Base-by-base conservation (phyloP, 37 sponge, comb jelly and placozoan genomes). In the Tethya wilhelma region DNA sequence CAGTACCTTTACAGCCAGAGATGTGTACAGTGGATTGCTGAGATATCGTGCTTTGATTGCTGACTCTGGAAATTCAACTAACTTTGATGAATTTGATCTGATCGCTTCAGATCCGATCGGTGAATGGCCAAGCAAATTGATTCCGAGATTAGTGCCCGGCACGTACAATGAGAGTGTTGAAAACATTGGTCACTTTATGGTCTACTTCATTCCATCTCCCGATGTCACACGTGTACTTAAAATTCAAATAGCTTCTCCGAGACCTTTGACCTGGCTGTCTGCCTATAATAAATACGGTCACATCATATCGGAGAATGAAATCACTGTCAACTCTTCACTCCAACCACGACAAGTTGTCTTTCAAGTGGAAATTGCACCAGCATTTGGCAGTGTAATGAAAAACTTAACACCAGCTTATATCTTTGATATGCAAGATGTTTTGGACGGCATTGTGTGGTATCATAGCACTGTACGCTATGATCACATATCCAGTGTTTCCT, bases 1-100 rank as follows among this genome's bases (percentile, higher is more conserved):
- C 62, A 39, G 66, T 45, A 78, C 23, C 22, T 86, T 86, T 66
- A 73, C 66, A 2, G 73, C 73, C 6, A 30, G 42, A 38, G 86
- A 86, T 39, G 37, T 86, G 25, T 6, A 72, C 0, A 17, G 34
- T 29, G 86, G 86, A 23, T 44, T 55, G 20, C 38, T 86, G 23
- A 31, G 25, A 17, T 86, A 86, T 38, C 44, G n/a, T n/a, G n/a
- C n/a, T n/a, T n/a, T n/a, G n/a, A n/a, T n/a, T n/a, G n/a, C n/a
- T n/a, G n/a, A n/a, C n/a, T n/a, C n/a, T n/a, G n/a, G n/a, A n/a
- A n/a, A n/a, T n/a, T n/a, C n/a, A n/a, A n/a, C n/a, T n/a, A n/a
- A n/a, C n/a, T n/a, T n/a, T 58, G 76, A 75, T 33, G 26, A 12
- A 2, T 75, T 75, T 31, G 8, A 17, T 25, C 5, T 57, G 20